Evolutionary conservation across 2,797 vertebrate species (phyloP), one percentile per base, ranked within the genome.

Genomic region (Sandelia bainsii): DNA sequence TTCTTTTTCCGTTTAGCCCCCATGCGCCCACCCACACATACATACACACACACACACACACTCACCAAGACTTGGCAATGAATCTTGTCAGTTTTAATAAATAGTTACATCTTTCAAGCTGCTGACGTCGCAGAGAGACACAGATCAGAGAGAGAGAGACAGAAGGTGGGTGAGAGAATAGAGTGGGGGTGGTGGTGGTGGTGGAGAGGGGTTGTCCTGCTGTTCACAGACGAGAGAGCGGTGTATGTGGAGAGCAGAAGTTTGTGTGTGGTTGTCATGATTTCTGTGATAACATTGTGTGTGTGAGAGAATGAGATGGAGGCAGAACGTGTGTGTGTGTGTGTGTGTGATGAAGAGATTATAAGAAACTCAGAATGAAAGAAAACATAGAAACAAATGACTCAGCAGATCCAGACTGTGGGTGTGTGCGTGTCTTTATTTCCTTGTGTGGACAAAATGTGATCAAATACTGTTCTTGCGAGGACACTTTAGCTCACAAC

Each of bases 1-100:
- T 51, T 58, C 75, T 69, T 68, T 78, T 71, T 75, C 62, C 45
- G 16, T 77, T 81, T 25, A 45, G 12, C 17, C 45, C 32, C 52
- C 42, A 8, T 32, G 52, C 25, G 20, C 53, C 19, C 53, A 74
- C 78, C 50, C 69, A 42, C 46, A 46, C 53, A 74, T 75, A 53
- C 69, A 42, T 42, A 46, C 46, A 10, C 67, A 62, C 40, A 4
- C 72, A 56, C 60, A 58, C 8, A 80, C 77, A 72, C 74, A 57
- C 42, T 67, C 75, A 63, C 65, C 46, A 29, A 75, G 59, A 72
- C 86, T 72, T 54, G 60, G 77, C 79, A 87, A 90, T 90, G 88
- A 81, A 91, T 89, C 87, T 89, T 91, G 92, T 92, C 93, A 86
- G 79, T 87, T 86, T 83, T 87, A 89, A 93, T 93, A 86, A 90